Evolutionary conservation across 2,888 invertebrate genomes (phyloP).

Genomic region (Lycocerus yunnanus): DNA sequence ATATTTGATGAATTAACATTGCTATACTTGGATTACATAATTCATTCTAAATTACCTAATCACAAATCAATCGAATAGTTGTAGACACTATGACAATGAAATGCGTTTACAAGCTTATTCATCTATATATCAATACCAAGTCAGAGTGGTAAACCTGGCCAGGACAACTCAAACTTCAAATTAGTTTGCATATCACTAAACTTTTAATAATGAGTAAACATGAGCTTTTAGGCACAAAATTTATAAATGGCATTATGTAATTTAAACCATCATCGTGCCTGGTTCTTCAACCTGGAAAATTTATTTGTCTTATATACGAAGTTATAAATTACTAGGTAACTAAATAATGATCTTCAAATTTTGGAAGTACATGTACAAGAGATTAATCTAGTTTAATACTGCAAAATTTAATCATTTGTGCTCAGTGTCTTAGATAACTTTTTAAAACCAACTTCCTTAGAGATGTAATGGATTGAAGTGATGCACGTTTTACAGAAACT

Average conservation of each 20-base stretch:
- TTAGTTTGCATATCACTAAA: slow-evolving; percentile 14
- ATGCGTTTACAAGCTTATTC: slow-evolving; percentile 5
- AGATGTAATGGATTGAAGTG: not conserved
- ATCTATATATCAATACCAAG: not conserved
- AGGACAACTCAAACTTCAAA: not conserved
- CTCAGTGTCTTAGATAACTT: not conserved
- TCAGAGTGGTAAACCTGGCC: not conserved
- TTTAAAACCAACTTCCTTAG: not conserved
- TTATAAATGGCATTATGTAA: slow-evolving; percentile 9
- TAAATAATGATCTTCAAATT: not conserved
- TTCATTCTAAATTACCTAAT: not conserved
- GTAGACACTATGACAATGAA: not conserved
- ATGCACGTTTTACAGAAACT: not conserved
- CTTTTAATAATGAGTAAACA: slow-evolving; percentile 13
- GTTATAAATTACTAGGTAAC: not conserved
- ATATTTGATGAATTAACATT: too few species aligned
- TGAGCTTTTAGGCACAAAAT: slow-evolving; percentile 2
- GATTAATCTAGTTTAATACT: not conserved
- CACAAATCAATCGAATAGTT: not conserved
- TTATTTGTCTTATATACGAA: not conserved
- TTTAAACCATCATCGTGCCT: slow-evolving; percentile 1
- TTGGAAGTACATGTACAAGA: not conserved
- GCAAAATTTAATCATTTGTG: not conserved
- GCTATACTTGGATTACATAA: too few species aligned
- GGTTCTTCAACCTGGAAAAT: not conserved